Base-by-base conservation (phyloP, 2,797 vertebrate genomes). In the Acridotheres tristis region DNA sequence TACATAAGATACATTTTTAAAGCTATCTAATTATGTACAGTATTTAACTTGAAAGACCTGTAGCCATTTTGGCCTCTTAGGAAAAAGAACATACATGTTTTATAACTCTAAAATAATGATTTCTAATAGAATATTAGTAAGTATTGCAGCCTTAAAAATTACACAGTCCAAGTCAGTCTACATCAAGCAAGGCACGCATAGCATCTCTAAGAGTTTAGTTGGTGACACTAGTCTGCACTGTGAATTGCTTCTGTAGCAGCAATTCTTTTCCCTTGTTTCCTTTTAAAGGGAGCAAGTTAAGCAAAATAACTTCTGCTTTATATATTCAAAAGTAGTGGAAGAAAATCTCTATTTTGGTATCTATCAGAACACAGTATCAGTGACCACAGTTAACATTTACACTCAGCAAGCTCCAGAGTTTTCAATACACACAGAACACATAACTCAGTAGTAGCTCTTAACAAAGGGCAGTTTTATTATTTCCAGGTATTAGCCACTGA, bases 1-100 rank as follows among this genome's bases (percentile, higher is more conserved):
- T 91, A 96, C 95, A 94, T 79, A 94, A 96, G 59, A 95, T 96
- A 85, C 76, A 96, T 96, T 95, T 96, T 94, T 90, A 27, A 96
- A 92, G 85, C 67, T 87, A 67, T 75, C 80, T 94, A 89, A 94
- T 92, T 93, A 94, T 34, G 66, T 91, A 88, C 47, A 88, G 38
- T 68, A 86, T 91, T 94, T 96, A 94, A 96, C 68, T 94, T 82
- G 88, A 96, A 95, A 97, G 89, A 96, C 91, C 93, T 94, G 94
- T 96, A 96, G 95, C 71, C 93, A 90, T 96, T 93, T 90, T 30
- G 74, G 85, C 89, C 86, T 93, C 92, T 79, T 91, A 93, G 94
- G 94, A 90, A 92, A 97, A 95, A 86, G 51, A 94, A 19, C 71
- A 87, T 97, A 67, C 91, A 95, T 94, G 91, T 94, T 96, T 96